phyloP scores from a whole-genome alignment of 2,888 invertebrate genomes.

The Thereva nobilitata region DNA sequence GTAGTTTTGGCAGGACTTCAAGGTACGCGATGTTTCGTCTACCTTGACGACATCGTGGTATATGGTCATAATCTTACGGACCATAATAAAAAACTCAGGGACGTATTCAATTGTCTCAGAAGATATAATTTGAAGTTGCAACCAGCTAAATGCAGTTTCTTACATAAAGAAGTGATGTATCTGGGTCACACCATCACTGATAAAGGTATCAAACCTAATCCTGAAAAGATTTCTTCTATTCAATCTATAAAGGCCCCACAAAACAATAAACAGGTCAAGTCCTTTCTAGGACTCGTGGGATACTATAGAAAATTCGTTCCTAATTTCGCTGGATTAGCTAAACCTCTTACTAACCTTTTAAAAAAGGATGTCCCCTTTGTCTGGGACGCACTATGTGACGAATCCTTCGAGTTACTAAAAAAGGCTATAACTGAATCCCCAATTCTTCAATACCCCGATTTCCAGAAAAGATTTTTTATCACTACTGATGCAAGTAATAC shows the following conservation, averaged over 20 bases:
- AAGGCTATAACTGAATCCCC: not conserved
- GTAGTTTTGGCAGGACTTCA: constrained; percentile 1
- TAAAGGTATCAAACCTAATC: not conserved
- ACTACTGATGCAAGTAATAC: constrained; percentile 1
- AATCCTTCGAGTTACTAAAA: not conserved
- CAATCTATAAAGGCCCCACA: not conserved
- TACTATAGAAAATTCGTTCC: no score
- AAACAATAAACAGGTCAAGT: not conserved
- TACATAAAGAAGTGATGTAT: not conserved
- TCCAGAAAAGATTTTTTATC: not conserved
- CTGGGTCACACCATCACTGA: constrained; percentile 6
- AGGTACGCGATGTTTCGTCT: constrained; percentile 7
- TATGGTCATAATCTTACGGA: constrained; percentile 2
- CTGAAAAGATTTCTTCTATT: not conserved
- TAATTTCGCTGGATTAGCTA: no score
- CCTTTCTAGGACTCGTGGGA: not conserved
- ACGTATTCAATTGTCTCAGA: not conserved
- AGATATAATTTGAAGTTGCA: constrained; percentile 1
- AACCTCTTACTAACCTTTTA: no score
- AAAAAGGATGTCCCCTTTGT: no score
- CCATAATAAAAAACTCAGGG: not conserved
- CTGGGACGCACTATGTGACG: no score
- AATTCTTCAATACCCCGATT: not conserved
- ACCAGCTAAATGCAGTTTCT: constrained; percentile 4
- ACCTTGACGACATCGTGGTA: constrained; percentile 8